phyloP scores from a whole-genome alignment of 2,888 invertebrate species.

The Melolontha melolontha region DNA sequence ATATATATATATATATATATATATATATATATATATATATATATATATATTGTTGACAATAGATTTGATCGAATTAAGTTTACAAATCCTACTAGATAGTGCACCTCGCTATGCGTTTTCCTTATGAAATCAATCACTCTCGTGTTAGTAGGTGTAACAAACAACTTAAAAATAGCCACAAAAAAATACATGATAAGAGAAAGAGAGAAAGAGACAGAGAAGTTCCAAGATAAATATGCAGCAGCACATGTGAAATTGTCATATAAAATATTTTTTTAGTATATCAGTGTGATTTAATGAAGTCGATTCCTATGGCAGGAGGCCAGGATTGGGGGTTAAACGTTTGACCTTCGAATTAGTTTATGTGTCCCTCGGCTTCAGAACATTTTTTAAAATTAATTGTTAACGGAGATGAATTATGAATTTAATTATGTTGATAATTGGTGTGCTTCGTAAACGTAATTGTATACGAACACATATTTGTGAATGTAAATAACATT shows the following conservation, averaged over 20 bases:
- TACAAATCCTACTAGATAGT: not conserved
- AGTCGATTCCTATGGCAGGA: slow-evolving; percentile 33
- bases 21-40: too few relatives aligned
- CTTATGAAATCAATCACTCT: slow-evolving; percentile 25
- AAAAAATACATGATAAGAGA: slow-evolving; percentile 25
- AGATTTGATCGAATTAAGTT: not conserved
- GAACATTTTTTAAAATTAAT: slow-evolving; percentile 9
- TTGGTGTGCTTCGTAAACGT: not conserved
- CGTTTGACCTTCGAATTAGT: slow-evolving; percentile 26
- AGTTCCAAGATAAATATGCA: slow-evolving; percentile 32
- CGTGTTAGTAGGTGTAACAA: slow-evolving; percentile 26
- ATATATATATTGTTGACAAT: too few relatives aligned
- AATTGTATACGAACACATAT: too few relatives aligned
- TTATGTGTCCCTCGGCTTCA: slow-evolving; percentile 7
- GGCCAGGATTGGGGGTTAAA: slow-evolving; percentile 40
- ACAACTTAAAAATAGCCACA: slow-evolving; percentile 33
- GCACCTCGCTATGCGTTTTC: slow-evolving; percentile 26
- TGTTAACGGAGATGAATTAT: slow-evolving; percentile 20
- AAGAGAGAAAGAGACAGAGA: slow-evolving; percentile 7
- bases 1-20: too few relatives aligned
- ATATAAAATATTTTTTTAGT: slow-evolving; percentile 41
- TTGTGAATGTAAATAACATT: too few relatives aligned
- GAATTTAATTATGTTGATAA: slow-evolving; percentile 9
- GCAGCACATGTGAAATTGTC: slow-evolving; percentile 36
- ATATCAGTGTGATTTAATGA: slow-evolving; percentile 33